Evolutionary conservation across 2,888 invertebrate species (phyloP), one percentile per base, ranked within the genome.

Genomic region (Troides oblongomaculatus): DNA sequence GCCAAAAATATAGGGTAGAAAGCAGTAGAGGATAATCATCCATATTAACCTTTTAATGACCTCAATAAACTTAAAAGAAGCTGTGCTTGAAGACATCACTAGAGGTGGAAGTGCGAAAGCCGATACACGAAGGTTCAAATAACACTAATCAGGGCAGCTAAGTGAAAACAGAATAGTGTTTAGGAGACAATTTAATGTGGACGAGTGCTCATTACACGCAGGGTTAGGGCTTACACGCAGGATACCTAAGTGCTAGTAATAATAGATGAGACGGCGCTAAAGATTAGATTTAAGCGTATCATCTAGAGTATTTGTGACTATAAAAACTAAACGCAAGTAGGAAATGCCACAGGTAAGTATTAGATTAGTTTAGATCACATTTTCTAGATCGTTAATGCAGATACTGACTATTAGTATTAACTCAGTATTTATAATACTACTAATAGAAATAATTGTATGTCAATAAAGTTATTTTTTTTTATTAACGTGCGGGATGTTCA

Each of bases 131-230:
- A 46, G 63, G 64, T 74, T 72, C 21, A 79, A 85, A 86, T 84
- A 67, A 84, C 82, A 80, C 75, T 76, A 75, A 80, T 84, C 77
- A 80, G 68, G 69, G 72, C 72, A 77, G 77, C 74, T 82, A 85
- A 85, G 81, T 85, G 84, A 87, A 84, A 80, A 84, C 77, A 79
- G 82, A 81, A 80, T 79, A 72, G 67, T 71, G 80, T 76, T 77
- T 75, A 77, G 75, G 75, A 72, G 73, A 77, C 77, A 74, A 77
- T 74, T 74, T 80, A 79, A 79, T 80, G 53, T 39, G 68, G 70
- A 72, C 74, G 74, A 72, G 74, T 62, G 59, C 71, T 58, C 59
- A 43, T 62, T 64, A 61, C 61, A 56, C 30, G n/a, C 10, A 23
- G 43, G 36, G 60, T 59, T 67, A 39, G 23, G 43, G 67, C 30